Base-by-base conservation (phyloP, 1,140 invertebrate species). In the Drosophila willistoni region DNA sequence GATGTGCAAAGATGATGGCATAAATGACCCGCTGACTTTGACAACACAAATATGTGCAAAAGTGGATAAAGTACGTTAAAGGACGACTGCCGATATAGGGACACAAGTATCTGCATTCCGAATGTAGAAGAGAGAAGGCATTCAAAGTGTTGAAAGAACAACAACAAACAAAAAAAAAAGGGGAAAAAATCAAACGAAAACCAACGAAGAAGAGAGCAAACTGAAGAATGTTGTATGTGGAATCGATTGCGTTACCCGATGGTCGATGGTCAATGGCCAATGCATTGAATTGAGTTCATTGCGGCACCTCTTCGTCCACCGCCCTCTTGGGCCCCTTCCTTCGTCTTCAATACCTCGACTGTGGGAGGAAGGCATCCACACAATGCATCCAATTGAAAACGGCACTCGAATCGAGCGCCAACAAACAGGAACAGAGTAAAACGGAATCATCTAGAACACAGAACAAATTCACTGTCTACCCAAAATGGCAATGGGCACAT, bases 21-120 rank as follows among this genome's bases (percentile, higher is more conserved):
- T 63, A 47, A 64, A 64, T 64, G 61, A 64, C 61, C 61, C 42
- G 42, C 61, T 64, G 61, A 64, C 61, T 64, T 64, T 64, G 61
- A 64, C 61, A 63, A 63, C 61, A 51, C 44, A 51, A 51, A 51
- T 51, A 51, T 51, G 44, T 51, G 44, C 44, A 51, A 51, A 29
- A 51, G 44, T 51, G 44, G 44, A 51, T 19, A 51, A 51, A 51
- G 44, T 51, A 17, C 44, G 14, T 7, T 19, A 17, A 9, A 7
- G 44, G 44, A 14, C 14, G 2, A 42, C 39, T 17, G n/a, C 6
- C 29, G 29, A 19, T 9, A 14, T 25, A 13, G 47, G 62, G 36
- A 33, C 29, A 29, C 25, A 25, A 41, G 34, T 12, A 36, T 36
- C 34, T 39, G 36, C 36, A 39, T 4, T 13, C 36, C 29, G 71